Percentiles rank a stretch among this genome's conserved stretches.
Conservation (phyloP, 2,888 invertebrate genomes). For the Vanessa cardui region DNA sequence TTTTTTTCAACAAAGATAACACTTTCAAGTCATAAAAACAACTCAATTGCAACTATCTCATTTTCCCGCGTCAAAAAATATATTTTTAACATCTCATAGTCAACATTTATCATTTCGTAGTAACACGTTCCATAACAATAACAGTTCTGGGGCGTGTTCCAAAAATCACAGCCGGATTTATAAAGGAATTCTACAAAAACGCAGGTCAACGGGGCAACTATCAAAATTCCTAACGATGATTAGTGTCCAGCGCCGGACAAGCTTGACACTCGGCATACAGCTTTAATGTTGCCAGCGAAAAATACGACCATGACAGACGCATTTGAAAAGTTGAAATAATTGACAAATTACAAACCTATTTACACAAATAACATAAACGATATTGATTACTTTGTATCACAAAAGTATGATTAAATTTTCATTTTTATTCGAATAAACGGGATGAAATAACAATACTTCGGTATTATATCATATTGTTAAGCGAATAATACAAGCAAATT, state of each 20-base stretch:
- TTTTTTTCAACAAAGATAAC: no score
- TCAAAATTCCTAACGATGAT: conserved; percentile 58
- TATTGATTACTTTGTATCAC: neutral
- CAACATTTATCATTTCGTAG: conserved; percentile 22
- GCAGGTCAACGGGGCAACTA: conserved; percentile 55
- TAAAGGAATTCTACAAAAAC: conserved; percentile 50
- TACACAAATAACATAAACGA: neutral
- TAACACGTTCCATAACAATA: conserved; percentile 33
- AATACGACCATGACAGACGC: conserved; percentile 10
- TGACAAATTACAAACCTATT: neutral
- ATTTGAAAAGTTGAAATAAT: neutral
- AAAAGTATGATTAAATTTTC: neutral
- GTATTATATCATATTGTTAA: no score
- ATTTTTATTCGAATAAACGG: neutral
- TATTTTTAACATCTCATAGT: conserved; percentile 6
- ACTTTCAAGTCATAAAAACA: neutral
- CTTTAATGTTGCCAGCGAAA: conserved; percentile 19
- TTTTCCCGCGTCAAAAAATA: neutral
- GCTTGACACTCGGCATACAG: conserved; percentile 20
- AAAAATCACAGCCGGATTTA: conserved; percentile 39
- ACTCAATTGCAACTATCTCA: no score
- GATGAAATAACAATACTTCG: no score
- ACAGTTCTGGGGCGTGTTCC: conserved; percentile 23
- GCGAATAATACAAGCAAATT: no score
- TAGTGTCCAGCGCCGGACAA: conserved; percentile 56